These are phyloP conservation scores for Beaufortia kweichowensis DNA, from an alignment of 2,113 vertebrate genomes.

Conservation along the genomic window DNA sequence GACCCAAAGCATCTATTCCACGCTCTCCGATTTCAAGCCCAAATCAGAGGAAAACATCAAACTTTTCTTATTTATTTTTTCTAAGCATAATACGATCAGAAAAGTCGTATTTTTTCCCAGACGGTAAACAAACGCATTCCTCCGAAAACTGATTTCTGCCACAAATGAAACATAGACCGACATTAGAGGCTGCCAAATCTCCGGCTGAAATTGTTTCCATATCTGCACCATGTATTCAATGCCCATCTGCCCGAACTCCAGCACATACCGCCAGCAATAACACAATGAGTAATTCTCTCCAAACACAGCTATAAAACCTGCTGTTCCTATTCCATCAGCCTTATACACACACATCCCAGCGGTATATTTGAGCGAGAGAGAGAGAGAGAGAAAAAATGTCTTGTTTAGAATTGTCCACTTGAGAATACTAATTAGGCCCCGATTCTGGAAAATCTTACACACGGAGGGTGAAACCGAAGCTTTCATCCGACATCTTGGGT, in stretches of 20 bases:
- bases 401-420: conserved; percentile 40
- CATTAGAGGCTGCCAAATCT: conserved; percentile 53
- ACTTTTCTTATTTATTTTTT: conserved; percentile 44
- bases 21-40: conserved; percentile 5
- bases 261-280: conserved; percentile 51
- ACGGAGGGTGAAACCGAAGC: not conserved
- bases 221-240: conserved; percentile 52
- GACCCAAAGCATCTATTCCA: conserved; percentile 4
- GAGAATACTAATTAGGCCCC: conserved; percentile 47
- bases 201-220: conserved; percentile 59
- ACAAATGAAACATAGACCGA: conserved; percentile 53
- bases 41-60: not conserved
- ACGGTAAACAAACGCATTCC: conserved; percentile 53
- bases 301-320: conserved; percentile 53
- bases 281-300: conserved; percentile 59
- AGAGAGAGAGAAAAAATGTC: conserved; percentile 31
- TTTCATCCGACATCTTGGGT: conserved; percentile 34
- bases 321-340: conserved; percentile 41
- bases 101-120: conserved; percentile 44
- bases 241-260: conserved; percentile 52
- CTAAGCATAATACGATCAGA: conserved; percentile 47
- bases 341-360: conserved; percentile 32
- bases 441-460: conserved; percentile 39
- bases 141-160: conserved; percentile 53
- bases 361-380: conserved; percentile 10